These are phyloP conservation scores for Hyperoplus immaculatus DNA, from an alignment of 2,797 vertebrate genomes.

Conservation along the genomic window DNA sequence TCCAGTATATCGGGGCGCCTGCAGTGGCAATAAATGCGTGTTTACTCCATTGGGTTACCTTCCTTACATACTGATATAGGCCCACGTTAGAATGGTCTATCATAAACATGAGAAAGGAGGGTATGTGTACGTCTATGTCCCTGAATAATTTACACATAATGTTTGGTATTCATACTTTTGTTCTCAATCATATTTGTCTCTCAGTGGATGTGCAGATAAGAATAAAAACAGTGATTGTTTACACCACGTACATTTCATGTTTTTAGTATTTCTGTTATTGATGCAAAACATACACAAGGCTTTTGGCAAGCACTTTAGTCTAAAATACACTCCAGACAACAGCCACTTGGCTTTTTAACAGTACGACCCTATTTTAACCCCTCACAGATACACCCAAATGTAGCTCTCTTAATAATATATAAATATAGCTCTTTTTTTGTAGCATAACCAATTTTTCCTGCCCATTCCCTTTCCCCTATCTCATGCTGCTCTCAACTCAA, in stretches of 20 bases:
- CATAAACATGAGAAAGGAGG: constrained; percentile 9
- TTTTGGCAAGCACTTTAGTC: constrained; percentile 18
- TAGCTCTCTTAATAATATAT: constrained; percentile 38
- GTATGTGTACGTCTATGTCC: neutral
- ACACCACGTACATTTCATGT: neutral
- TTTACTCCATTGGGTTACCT: constrained; percentile 43
- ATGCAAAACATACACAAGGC: constrained; percentile 22
- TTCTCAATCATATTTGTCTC: constrained; percentile 27
- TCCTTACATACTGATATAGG: constrained; percentile 9
- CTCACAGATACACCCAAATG: constrained; percentile 14
- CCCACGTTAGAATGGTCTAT: constrained; percentile 22
- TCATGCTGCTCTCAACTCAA: constrained; percentile 26
- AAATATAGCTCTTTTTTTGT: constrained; percentile 41
- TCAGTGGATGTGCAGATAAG: neutral
- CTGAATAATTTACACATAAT: constrained; percentile 44
- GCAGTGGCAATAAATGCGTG: constrained; percentile 49
- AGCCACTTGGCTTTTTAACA: neutral
- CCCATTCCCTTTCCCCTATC: constrained; percentile 41
- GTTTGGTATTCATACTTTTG: constrained; percentile 21
- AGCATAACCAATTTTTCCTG: constrained; percentile 47
- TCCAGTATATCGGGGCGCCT: constrained; percentile 20
- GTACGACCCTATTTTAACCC: constrained; percentile 9
- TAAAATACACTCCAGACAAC: neutral
- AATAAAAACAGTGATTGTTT: constrained; percentile 28
- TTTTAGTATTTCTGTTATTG: constrained; percentile 14